Base-by-base conservation (phyloP, 2,113 vertebrate genomes). In the Gadus chalcogrammus region DNA sequence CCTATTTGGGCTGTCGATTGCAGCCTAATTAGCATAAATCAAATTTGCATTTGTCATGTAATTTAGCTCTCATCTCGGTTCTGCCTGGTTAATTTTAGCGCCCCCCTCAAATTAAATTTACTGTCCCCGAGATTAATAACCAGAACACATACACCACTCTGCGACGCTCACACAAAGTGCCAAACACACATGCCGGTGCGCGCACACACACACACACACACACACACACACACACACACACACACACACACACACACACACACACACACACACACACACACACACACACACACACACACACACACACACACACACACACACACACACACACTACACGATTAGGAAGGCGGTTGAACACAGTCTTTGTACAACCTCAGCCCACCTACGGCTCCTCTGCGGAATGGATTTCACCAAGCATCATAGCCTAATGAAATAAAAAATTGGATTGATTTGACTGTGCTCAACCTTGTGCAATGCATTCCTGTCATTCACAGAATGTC, bases 1-100 rank as follows among this genome's bases (percentile, higher is more conserved):
- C 69, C 77, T 73, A 76, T 27, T 69, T 63, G 66, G 67, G 70
- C 70, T 61, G 69, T 78, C 82, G 78, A 77, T 83, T 84, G 85
- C 76, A 38, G 72, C 53, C 55, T 79, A 85, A 87, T 89, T 78
- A 84, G 67, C 80, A 89, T 90, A 88, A 87, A 90, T 90, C 89
- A 80, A 71, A 88, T 88, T 82, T 87, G 84, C 82, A 84, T 87
- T 85, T 85, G 81, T 85, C 82, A 85, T 81, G 68, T 81, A 78
- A 86, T 89, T 88, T 81, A 82, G 78, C 67, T 74, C 70, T 85
- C 84, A 81, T 85, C 79, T 78, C 74, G 68, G 72, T 71, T 35
- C 80, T 76, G 81, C 78, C 68, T 87, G 80, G 73, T 82, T 89
- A 79, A 87, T 82, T 85, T 82, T 69, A 84, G 71, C 61, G 18